These are phyloP conservation scores for Agonopterix subpropinquella DNA, from an alignment of 2,888 invertebrate species.

Conservation along the genomic window DNA sequence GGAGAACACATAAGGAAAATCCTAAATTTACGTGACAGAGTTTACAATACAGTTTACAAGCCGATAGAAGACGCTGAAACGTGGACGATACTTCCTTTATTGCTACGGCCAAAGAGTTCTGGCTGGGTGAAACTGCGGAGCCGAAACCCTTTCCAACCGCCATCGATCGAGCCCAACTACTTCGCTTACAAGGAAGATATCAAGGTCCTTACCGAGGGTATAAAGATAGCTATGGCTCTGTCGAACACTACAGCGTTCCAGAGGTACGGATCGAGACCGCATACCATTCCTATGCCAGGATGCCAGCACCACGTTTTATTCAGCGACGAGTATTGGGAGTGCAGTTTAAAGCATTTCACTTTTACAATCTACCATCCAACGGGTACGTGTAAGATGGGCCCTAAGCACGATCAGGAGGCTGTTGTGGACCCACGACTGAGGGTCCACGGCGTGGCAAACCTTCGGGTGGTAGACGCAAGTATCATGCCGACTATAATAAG, in stretches of 20 bases:
- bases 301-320: conserved; percentile 83
- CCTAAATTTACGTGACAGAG: conserved; percentile 83
- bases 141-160: conserved; percentile 87
- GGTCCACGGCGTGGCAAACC: conserved; percentile 85
- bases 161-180: conserved; percentile 94
- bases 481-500: conserved; percentile 93
- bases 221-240: conserved; percentile 87
- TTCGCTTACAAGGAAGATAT: conserved; percentile 90
- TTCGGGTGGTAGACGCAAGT: conserved; percentile 89
- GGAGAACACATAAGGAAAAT: conserved; percentile 87
- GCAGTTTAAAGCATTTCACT: conserved; percentile 85
- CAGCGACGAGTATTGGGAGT: conserved; percentile 92
- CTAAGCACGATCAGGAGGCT: conserved; percentile 81
- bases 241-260: conserved; percentile 88
- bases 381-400: conserved; percentile 92
- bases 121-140: conserved; percentile 91
- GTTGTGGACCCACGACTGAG: conserved; percentile 87
- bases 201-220: conserved; percentile 86
- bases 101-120: conserved; percentile 89
- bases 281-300: conserved; percentile 88
- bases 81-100: conserved; percentile 87
- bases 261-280: conserved; percentile 85
- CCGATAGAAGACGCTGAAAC: conserved; percentile 86
- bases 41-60: conserved; percentile 90
- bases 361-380: conserved; percentile 92